Conservation (phyloP, 92 coral and sea anemone species). For the Palythoa grandiflora region DNA sequence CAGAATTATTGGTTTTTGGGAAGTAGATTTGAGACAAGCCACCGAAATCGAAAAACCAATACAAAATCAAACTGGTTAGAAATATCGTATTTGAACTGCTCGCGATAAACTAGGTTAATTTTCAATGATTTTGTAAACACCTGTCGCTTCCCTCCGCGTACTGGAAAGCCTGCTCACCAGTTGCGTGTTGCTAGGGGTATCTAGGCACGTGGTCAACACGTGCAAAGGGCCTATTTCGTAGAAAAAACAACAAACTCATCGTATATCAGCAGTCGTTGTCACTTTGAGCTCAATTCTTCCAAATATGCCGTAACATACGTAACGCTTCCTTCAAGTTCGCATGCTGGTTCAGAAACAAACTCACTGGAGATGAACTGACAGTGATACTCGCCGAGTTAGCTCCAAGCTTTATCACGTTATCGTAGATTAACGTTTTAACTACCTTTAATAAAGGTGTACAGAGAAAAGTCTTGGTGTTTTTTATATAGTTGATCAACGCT, state of each 20-base stretch:
- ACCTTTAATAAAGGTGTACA: constrained; percentile 16
- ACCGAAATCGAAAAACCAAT: too few species aligned
- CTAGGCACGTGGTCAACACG: too few species aligned
- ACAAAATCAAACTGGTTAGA: too few species aligned
- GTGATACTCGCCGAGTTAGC: neutral
- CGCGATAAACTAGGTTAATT: too few species aligned
- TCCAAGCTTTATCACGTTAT: neutral
- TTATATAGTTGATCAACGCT: neutral
- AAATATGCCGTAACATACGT: neutral
- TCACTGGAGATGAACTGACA: neutral
- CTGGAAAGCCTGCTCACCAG: too few species aligned
- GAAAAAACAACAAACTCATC: neutral
- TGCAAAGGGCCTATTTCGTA: neutral
- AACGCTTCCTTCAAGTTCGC: neutral
- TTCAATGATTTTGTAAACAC: too few species aligned
- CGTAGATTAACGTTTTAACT: constrained; percentile 4
- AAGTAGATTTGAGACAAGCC: too few species aligned
- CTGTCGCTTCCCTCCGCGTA: too few species aligned
- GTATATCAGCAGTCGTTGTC: neutral
- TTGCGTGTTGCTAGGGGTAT: too few species aligned
- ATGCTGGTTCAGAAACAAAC: neutral
- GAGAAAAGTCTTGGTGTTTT: neutral
- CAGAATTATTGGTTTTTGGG: too few species aligned
- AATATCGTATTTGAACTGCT: too few species aligned
- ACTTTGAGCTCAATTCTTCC: neutral